Evolutionary conservation across 1,140 invertebrate species (phyloP), one percentile per base, ranked within the genome.

Genomic region (Neoseiulus cucumeris): DNA sequence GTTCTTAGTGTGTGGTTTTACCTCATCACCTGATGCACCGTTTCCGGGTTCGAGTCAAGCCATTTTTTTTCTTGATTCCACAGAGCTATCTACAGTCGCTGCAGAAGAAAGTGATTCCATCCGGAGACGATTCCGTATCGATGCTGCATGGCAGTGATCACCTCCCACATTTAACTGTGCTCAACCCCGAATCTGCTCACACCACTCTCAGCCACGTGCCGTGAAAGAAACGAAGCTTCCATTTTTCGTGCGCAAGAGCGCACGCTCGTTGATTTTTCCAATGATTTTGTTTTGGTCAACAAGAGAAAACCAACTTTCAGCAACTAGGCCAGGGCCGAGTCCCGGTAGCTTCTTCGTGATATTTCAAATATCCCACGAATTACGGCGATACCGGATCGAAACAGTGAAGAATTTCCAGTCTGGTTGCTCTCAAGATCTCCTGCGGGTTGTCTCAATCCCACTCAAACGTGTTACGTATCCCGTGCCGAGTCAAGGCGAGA

Each of bases 161-260:
- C 17, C 51, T 25, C 17, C 14, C 51, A 14, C 51, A 59, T 59
- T 20, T 59, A 4, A 59, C 51, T 12, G 51, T 59, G 51, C 51
- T 59, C 51, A 59, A 59, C 22, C 51, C 51, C 25, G 51, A 59
- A 59, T 59, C 51, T 17, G 51, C 51, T n/a, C 51, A 59, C 51
- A 59, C 51, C 51, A 59, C 51, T 17, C 51, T 59, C 51, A 59
- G 51, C 51, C 51, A 59, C 22, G 51, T 59, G 22, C 51, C 51
- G 25, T 59, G 51, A 59, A 25, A 14, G 22, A 59, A 59, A 22
- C 14, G 22, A 20, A n/a, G 51, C 51, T 4, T 14, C 14, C 45
- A 5, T 20, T 47, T 28, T 22, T 14, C 5, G 45, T 25, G 33
- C 12, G 12, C 22, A 20, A 29, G 25, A 20, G 14, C 28, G 45